A percentile compares a stretch with the other conserved stretches of the same genome.
Conservation (phyloP, 2,113 vertebrate genomes). For the Perccottus glenii region DNA sequence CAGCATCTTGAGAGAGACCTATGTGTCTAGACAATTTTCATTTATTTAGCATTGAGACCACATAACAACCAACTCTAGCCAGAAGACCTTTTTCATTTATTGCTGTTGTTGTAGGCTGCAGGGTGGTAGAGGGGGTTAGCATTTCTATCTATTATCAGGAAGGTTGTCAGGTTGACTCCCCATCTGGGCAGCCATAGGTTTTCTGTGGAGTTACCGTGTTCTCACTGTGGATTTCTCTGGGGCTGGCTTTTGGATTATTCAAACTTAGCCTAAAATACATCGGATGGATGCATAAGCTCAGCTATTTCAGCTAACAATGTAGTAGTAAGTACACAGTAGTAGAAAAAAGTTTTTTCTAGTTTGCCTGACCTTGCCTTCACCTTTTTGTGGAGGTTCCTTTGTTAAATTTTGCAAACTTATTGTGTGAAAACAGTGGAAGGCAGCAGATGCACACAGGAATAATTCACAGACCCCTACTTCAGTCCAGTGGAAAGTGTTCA, state of each 20-base stretch:
- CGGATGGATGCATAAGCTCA: neutral
- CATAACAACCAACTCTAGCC: too few species aligned
- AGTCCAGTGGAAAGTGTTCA: neutral
- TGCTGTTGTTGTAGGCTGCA: too few species aligned
- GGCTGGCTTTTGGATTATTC: too few species aligned
- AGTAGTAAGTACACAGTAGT: too few species aligned
- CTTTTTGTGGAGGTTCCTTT: neutral
- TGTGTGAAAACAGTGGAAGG: constrained; percentile 6
- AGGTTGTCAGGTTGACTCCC: too few species aligned
- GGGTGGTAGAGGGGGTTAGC: too few species aligned
- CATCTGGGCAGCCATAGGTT: too few species aligned
- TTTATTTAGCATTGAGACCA: neutral
- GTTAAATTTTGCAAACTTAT: neutral
- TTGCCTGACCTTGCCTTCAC: neutral
- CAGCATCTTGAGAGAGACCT: neutral
- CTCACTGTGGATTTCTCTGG: too few species aligned
- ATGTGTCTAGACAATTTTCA: neutral
- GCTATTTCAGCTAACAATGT: neutral
- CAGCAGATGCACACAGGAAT: constrained; percentile 30
- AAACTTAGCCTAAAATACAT: too few species aligned
- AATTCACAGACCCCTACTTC: constrained; percentile 1
- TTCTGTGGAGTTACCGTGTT: too few species aligned
- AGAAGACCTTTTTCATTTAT: too few species aligned
- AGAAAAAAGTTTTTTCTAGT: neutral
- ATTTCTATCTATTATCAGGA: too few species aligned